Base-by-base conservation (phyloP, 2,113 vertebrate genomes). In the Cyanoramphus novaezelandiae region DNA sequence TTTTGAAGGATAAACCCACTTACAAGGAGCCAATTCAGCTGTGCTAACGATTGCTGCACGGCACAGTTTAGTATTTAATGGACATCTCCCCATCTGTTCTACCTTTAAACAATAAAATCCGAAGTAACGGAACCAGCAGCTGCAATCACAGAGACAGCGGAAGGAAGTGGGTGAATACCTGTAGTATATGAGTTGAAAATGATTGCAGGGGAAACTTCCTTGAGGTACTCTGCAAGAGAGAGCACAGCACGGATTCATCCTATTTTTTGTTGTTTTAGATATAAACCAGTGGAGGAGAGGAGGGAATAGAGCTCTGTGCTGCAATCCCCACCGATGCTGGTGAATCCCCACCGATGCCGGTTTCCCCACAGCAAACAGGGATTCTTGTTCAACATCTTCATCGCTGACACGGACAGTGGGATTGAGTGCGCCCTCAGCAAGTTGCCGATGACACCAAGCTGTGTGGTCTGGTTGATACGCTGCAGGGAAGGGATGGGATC, bases 1-100 rank as follows among this genome's bases (percentile, higher is more conserved):
- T 75, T 88, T 49, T 53, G 60, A 75, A 86, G 9, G 13, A 75
- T 60, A 84, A 96, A 94, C 78, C 27, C 33, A 63, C 64, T 86
- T 83, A 88, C 5, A 78, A 94, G 90, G 27, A 92, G 47, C 50
- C 64, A 90, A 6, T 92, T 86, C 85, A 92, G 94, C 82, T 88
- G 86, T 6, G 35, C 75, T 93, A 86, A 97, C 44, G 86, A 90
- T 62, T 90, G 31, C 60, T 92, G 57, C 62, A 64, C n/a, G 29
- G 78, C 64, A 86, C 64, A 72, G 72, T 92, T 93, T 79, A 78
- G 90, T 71, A 92, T 95, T 86, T 96, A 90, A 95, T 82, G 93
- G 96, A 92, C 64, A 64, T 93, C 90, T 81, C 85, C 35, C 90
- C 93, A 96, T 96, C 95, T 96, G 96, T 86, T 93, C 72, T 47